Evolutionary conservation across 2,888 invertebrate species (phyloP).

Genomic region (Electrophaes corylata): DNA sequence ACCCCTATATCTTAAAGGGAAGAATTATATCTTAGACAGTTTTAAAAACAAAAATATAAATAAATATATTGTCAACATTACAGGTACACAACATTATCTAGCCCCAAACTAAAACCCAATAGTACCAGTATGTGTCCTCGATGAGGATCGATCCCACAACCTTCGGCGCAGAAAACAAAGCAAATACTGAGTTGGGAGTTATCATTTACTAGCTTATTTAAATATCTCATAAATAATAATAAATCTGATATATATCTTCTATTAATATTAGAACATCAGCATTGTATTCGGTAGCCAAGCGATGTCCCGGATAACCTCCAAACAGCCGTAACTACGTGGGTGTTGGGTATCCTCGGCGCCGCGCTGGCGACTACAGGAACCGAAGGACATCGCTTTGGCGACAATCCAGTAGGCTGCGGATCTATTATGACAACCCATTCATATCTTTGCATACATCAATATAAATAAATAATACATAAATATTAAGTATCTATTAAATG

Average conservation of each 20-base stretch:
- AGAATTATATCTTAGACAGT: too few species aligned
- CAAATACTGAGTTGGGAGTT: too few species aligned
- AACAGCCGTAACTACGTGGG: constrained; percentile 45
- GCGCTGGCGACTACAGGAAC: constrained; percentile 55
- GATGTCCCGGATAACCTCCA: constrained; percentile 52
- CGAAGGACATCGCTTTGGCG: constrained; percentile 59
- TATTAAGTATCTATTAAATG: not conserved
- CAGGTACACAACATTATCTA: too few species aligned
- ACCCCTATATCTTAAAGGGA: too few species aligned
- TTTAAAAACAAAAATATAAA: too few species aligned
- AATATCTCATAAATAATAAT: too few species aligned
- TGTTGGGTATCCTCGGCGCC: constrained; percentile 51
- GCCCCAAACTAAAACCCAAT: too few species aligned
- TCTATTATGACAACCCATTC: constrained; percentile 48
- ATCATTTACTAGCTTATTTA: too few species aligned
- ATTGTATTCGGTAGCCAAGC: constrained; percentile 41
- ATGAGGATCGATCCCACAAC: too few species aligned
- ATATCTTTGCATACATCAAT: not conserved
- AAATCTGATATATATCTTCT: constrained; percentile 8
- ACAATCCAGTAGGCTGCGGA: constrained; percentile 58
- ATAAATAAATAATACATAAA: not conserved
- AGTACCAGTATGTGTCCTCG: too few species aligned
- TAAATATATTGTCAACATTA: too few species aligned
- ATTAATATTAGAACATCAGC: constrained; percentile 20
- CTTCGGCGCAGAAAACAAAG: too few species aligned